These are phyloP conservation scores for Xestia ashworthii DNA, from an alignment of 2,888 invertebrate genomes.

Conservation along the genomic window DNA sequence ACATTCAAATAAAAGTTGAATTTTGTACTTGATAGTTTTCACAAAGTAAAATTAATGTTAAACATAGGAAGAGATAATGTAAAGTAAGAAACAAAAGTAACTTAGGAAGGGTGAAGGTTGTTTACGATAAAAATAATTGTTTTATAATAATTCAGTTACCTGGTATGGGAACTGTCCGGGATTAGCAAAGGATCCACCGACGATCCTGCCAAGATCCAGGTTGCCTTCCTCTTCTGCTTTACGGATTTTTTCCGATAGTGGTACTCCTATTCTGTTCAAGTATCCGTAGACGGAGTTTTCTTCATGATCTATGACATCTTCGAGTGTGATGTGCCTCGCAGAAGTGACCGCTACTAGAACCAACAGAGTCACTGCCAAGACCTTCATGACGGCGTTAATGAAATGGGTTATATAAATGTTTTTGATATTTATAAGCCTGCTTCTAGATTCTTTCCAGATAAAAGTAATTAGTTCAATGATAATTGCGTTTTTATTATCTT, in stretches of 20 bases:
- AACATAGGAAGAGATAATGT: too few relatives aligned
- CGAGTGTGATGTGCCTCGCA: conserved; percentile 44
- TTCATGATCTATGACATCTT: conserved; percentile 53
- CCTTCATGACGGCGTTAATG: conserved; percentile 36
- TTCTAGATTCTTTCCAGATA: neutral
- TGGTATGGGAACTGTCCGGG: conserved; percentile 65
- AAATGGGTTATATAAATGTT: neutral
- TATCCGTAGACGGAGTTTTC: conserved; percentile 64
- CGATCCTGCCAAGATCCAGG: conserved; percentile 55
- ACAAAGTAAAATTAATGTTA: neutral
- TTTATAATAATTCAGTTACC: conserved; percentile 44
- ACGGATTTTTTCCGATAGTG: conserved; percentile 61
- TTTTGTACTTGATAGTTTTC: neutral
- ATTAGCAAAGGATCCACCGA: conserved; percentile 58
- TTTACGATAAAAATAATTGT: too few relatives aligned
- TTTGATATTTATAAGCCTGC: conserved; percentile 8
- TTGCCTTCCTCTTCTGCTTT: conserved; percentile 49
- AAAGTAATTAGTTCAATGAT: neutral
- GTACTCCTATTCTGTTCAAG: conserved; percentile 60
- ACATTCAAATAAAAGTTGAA: too few relatives aligned
- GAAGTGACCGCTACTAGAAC: conserved; percentile 54
- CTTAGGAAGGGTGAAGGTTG: neutral
- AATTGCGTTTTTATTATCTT: neutral
- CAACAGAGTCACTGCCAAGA: conserved; percentile 46
- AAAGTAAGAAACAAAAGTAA: neutral